A percentile compares a stretch with the other conserved stretches of the same genome.
phyloP scores from a whole-genome alignment of 2,797 vertebrate species.

The Oryzias sinensis region DNA sequence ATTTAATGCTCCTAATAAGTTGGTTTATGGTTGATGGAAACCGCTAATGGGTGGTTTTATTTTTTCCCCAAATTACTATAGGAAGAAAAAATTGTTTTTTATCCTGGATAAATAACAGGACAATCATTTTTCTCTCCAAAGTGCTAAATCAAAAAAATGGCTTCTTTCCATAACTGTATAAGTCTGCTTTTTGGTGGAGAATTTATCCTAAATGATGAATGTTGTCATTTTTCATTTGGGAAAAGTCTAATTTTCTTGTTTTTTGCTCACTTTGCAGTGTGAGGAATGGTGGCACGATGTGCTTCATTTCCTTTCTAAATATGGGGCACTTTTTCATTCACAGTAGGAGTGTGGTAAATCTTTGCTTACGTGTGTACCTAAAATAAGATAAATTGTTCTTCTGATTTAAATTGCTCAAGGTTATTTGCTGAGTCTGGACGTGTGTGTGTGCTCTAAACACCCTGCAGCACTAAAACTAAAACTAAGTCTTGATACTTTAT shows the following conservation, averaged over 20 bases:
- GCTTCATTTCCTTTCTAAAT: not conserved
- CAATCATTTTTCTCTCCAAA: too few relatives aligned
- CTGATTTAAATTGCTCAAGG: not conserved
- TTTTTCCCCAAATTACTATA: not conserved
- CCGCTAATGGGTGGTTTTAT: not conserved
- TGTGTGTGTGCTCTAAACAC: not conserved
- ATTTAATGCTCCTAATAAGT: not conserved
- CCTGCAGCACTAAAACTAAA: not conserved
- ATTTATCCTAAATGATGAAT: not conserved
- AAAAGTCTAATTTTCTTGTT: not conserved
- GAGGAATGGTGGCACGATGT: not conserved
- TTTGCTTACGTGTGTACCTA: constrained; percentile 1
- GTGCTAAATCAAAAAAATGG: not conserved
- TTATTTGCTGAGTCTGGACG: not conserved
- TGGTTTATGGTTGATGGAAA: not conserved
- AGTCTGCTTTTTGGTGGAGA: not conserved
- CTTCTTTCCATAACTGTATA: not conserved
- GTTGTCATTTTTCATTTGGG: not conserved
- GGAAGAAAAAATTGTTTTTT: too few relatives aligned
- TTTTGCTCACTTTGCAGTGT: not conserved
- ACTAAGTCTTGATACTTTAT: constrained; percentile 9
- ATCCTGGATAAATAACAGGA: too few relatives aligned
- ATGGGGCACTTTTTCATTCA: constrained; percentile 1
- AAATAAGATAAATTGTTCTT: not conserved
- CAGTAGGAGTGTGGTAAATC: not conserved